These are phyloP conservation scores for Lutjanus campechanus DNA, from an alignment of 2,797 vertebrate genomes.

Conservation along the genomic window DNA sequence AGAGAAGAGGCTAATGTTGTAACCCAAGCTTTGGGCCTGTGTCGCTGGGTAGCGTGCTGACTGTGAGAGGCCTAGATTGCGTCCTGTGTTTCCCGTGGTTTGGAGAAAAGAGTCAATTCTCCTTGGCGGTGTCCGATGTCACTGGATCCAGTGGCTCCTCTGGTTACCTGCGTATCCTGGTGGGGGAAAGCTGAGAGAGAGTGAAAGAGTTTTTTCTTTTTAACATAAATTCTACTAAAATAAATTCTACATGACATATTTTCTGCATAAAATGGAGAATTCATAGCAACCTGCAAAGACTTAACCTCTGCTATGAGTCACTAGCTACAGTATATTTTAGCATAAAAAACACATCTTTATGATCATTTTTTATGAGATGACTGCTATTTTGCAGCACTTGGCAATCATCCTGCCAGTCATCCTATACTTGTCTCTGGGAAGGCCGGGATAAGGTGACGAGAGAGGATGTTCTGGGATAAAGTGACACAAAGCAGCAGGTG, in stretches of 20 bases:
- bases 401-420: constrained; percentile 41
- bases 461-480: constrained; percentile 65
- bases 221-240: neutral
- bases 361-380: neutral
- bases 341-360: neutral
- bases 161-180: constrained; percentile 65
- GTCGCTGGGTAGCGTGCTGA: constrained; percentile 77
- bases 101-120: constrained; percentile 70
- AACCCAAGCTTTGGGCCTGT: constrained; percentile 78
- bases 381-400: constrained; percentile 35
- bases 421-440: constrained; percentile 44
- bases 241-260: constrained; percentile 10
- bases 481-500: constrained; percentile 78
- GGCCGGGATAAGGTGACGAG: constrained; percentile 58
- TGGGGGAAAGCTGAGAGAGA: constrained; percentile 25
- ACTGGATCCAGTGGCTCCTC: constrained; percentile 64
- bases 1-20: constrained; percentile 73
- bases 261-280: constrained; percentile 2
- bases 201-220: neutral
- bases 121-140: constrained; percentile 76
- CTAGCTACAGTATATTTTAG: neutral
- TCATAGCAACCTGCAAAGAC: neutral
- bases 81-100: constrained; percentile 73
- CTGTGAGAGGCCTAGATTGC: constrained; percentile 76
- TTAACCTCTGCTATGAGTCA: neutral